Percentiles rank a stretch among this genome's conserved stretches.
phyloP scores from a whole-genome alignment of 2,797 vertebrate species.

The Acanthurus leucopareius region DNA sequence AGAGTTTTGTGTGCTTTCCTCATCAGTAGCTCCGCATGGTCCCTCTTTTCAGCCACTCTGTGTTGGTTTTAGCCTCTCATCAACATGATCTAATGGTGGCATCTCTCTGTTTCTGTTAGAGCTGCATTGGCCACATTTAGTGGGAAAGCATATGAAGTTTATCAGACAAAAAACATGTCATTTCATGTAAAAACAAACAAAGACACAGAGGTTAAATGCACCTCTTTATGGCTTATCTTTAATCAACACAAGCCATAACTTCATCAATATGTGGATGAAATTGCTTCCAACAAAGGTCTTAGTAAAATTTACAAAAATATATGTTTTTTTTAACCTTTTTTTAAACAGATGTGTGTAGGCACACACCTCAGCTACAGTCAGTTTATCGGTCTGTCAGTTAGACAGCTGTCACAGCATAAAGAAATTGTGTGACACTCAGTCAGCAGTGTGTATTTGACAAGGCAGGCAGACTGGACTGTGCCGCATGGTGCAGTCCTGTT shows the following conservation, averaged over 20 bases:
- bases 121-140: background rate
- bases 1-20: background rate
- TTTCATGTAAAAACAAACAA: background rate
- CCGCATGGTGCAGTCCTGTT: constrained; percentile 9
- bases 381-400: constrained; percentile 1
- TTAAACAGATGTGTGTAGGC: background rate
- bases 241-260: no score
- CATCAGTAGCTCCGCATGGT: background rate
- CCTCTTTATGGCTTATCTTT: no score
- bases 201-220: background rate
- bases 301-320: background rate
- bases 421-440: constrained; percentile 25
- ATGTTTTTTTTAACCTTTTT: no score
- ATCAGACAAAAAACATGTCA: background rate
- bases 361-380: background rate
- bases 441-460: constrained; percentile 16
- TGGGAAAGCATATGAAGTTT: background rate
- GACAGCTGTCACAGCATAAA: constrained; percentile 51
- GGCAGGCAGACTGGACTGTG: constrained; percentile 21
- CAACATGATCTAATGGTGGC: background rate
- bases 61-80: background rate
- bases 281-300: background rate
- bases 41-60: background rate
- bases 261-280: no score
- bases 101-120: background rate